Conservation (phyloP, 2,888 invertebrate genomes). For the Eupithecia abbreviata region DNA sequence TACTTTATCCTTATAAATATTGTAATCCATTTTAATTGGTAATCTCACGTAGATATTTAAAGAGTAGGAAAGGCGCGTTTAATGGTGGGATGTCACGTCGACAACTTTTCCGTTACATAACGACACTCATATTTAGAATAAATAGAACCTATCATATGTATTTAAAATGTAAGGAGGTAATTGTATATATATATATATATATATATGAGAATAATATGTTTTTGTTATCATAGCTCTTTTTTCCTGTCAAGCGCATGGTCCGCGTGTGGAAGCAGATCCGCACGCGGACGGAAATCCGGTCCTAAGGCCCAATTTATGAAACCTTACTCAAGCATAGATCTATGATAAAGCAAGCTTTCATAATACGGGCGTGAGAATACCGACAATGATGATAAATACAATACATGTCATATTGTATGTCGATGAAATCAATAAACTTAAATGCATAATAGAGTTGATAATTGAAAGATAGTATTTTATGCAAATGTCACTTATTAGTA, state of each 20-base stretch:
- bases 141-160: too few species aligned
- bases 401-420: neutral
- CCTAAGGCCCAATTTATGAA: neutral
- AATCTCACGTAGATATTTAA: too few species aligned
- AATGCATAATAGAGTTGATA: neutral
- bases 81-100: too few species aligned
- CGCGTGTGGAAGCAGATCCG: too few species aligned
- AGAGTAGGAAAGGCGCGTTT: too few species aligned
- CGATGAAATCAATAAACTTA: neutral
- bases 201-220: neutral
- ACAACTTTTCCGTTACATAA: too few species aligned
- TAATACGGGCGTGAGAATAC: neutral
- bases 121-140: too few species aligned
- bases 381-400: neutral
- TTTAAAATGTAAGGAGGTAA: too few species aligned
- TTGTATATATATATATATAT: too few species aligned
- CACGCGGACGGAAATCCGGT: neutral
- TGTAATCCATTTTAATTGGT: neutral
- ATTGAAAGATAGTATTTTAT: slow-evolving; percentile 44
- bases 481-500: slow-evolving; percentile 55
- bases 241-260: neutral
- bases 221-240: neutral
- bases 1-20: neutral
- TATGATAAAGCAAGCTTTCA: too few species aligned
- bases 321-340: too few species aligned